These are phyloP conservation scores for Pseudomyrmex pallidus DNA, from an alignment of 1,140 invertebrate genomes.

Conservation along the genomic window DNA sequence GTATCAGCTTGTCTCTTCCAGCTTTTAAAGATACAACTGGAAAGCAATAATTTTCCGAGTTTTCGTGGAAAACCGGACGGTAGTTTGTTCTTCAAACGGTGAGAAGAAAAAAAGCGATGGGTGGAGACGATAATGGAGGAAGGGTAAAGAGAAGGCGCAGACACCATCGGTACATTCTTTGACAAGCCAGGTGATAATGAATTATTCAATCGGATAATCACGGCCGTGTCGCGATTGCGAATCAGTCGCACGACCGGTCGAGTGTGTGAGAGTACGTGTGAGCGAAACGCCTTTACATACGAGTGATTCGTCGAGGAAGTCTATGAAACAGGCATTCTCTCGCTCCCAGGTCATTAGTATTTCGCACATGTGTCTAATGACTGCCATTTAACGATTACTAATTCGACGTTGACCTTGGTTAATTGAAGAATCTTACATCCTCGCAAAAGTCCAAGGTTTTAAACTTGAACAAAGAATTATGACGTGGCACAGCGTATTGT, in stretches of 20 bases:
- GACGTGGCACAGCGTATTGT: neutral
- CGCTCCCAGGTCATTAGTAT: constrained; percentile 60
- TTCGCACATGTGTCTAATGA: constrained; percentile 65
- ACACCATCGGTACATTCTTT: constrained; percentile 77
- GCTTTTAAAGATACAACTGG: constrained; percentile 12
- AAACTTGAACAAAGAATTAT: neutral
- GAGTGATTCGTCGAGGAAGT: constrained; percentile 52
- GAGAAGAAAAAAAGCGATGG: constrained; percentile 10
- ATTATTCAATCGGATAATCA: constrained; percentile 84
- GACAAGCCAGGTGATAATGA: constrained; percentile 82
- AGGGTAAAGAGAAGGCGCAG: constrained; percentile 43
- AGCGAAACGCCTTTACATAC: constrained; percentile 43
- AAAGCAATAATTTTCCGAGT: constrained; percentile 58
- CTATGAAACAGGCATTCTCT: constrained; percentile 36
- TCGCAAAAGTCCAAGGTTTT: neutral
- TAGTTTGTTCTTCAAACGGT: constrained; percentile 13
- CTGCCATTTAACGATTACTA: constrained; percentile 62
- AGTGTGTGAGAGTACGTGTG: neutral
- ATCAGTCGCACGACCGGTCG: constrained; percentile 67
- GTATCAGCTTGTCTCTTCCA: neutral
- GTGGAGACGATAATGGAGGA: constrained; percentile 10
- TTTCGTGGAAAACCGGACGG: constrained; percentile 27
- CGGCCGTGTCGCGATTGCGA: constrained; percentile 81
- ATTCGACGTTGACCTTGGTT: constrained; percentile 67
- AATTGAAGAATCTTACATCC: constrained; percentile 57